These are phyloP conservation scores for Calliopum simillimum DNA, from an alignment of 2,888 invertebrate species.

Conservation along the genomic window DNA sequence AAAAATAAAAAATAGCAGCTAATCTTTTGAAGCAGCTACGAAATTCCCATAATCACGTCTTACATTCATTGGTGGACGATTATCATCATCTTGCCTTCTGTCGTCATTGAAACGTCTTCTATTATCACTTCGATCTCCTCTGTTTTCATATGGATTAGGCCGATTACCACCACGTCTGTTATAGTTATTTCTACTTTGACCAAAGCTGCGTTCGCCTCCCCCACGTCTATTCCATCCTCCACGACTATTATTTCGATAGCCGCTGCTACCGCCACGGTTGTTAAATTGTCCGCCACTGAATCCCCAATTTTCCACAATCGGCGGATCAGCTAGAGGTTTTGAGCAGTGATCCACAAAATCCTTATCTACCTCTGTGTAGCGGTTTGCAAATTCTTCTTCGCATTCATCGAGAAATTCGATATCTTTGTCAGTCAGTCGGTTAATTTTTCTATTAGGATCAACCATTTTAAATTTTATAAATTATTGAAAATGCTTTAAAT, in stretches of 20 bases:
- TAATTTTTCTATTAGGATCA: slow-evolving; percentile 68
- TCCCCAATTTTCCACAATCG: slow-evolving; percentile 73
- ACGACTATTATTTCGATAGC: slow-evolving; percentile 17
- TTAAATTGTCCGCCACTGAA: slow-evolving; percentile 44
- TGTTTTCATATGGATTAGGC: neutral
- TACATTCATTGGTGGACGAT: slow-evolving; percentile 51
- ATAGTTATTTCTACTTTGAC: slow-evolving; percentile 24
- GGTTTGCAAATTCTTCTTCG: slow-evolving; percentile 73
- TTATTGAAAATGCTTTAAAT: too few relatives aligned
- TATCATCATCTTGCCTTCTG: neutral
- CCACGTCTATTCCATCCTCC: neutral
- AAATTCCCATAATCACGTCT: slow-evolving; percentile 59
- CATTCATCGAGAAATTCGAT: slow-evolving; percentile 73
- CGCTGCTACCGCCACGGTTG: slow-evolving; percentile 28
- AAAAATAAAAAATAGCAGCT: slow-evolving; percentile 19
- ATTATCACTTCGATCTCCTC: neutral
- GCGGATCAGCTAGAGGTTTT: slow-evolving; percentile 69
- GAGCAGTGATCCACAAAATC: slow-evolving; percentile 70
- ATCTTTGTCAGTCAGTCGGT: slow-evolving; percentile 71
- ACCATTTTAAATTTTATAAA: slow-evolving; percentile 56
- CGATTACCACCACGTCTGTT: slow-evolving; percentile 14
- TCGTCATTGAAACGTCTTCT: slow-evolving; percentile 25
- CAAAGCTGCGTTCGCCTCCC: neutral
- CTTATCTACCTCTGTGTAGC: slow-evolving; percentile 74
- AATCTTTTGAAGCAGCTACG: slow-evolving; percentile 60